phyloP scores from a whole-genome alignment of 2,797 vertebrate genomes.

The Ptychadena robeensis region DNA sequence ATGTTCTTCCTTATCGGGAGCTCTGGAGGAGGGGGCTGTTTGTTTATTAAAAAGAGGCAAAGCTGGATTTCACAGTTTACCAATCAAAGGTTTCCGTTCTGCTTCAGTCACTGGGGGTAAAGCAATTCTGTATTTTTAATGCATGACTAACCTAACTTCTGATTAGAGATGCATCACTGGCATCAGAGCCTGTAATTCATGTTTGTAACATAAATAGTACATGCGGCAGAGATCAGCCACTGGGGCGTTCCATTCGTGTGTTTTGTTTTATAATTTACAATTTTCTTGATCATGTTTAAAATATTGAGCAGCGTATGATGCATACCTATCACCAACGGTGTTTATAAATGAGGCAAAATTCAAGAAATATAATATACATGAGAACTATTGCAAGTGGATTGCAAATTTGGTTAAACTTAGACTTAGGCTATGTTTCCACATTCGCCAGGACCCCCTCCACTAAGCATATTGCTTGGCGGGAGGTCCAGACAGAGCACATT shows the following conservation, averaged over 20 bases:
- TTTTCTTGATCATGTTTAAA: constrained; percentile 37
- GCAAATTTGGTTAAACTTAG: too few species aligned
- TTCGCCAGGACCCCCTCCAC: too few species aligned
- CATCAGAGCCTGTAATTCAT: constrained; percentile 9
- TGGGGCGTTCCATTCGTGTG: constrained; percentile 1
- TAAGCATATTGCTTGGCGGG: too few species aligned
- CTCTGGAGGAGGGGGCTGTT: neutral
- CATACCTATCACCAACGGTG: neutral
- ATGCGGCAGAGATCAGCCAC: constrained; percentile 26
- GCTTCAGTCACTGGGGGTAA: neutral
- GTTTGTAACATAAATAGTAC: constrained; percentile 56
- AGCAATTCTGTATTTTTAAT: constrained; percentile 35
- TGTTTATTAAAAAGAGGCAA: neutral
- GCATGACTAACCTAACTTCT: constrained; percentile 19
- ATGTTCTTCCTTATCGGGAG: neutral
- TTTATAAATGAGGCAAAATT: neutral
- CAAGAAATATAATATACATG: too few species aligned
- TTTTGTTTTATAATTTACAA: constrained; percentile 40
- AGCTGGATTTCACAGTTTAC: constrained; percentile 33
- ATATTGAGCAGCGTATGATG: constrained; percentile 29
- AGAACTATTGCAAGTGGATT: too few species aligned
- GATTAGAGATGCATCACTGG: constrained; percentile 43
- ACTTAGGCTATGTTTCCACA: too few species aligned
- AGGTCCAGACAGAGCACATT: too few species aligned
- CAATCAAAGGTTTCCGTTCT: constrained; percentile 7